Base-by-base conservation (phyloP, 2,888 invertebrate species). In the Coelogynopora nodosa region DNA sequence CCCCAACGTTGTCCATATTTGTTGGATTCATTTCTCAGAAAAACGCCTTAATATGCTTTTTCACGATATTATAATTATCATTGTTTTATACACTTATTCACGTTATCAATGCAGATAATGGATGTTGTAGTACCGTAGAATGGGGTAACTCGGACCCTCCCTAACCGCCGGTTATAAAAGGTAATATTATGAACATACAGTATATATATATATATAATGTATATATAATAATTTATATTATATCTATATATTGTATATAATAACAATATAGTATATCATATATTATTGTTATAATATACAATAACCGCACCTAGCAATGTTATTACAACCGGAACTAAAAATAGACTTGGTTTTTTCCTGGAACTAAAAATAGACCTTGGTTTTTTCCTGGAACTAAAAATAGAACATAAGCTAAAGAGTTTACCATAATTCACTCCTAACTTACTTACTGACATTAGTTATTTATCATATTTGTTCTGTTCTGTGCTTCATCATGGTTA, bases 101-200 rank as follows among this genome's bases (percentile, higher is more conserved):
- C n/a, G n/a, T n/a, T n/a, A n/a, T n/a, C n/a, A n/a, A n/a, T n/a
- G n/a, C n/a, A n/a, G n/a, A n/a, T n/a, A n/a, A n/a, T n/a, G n/a
- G n/a, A n/a, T n/a, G n/a, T n/a, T n/a, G n/a, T n/a, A n/a, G n/a
- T 49, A 49, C 49, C 49, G 49, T 49, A 5, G n/a, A 80, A 29
- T 26, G 80, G n/a, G n/a, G n/a, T n/a, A n/a, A 28, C 82, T 82
- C 82, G 82, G 82, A 82, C 82, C 30, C 82, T 82, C 30, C 31
- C 30, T 82, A 82, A 31, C 82, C 30, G 2, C 26, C 31, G 74
- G 74, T 74, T 74, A 74, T 13, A 74, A 74, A 74, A 74, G 74
- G 5, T 74, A 74, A 74, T 74, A 74, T 74, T 74, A 74, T 74
- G 74, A 74, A 74, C 74, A 74, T 74, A 74, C n/a, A n/a, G n/a